Evolutionary conservation across 2,888 invertebrate genomes (phyloP).

Genomic region (Tiliacea citrago): DNA sequence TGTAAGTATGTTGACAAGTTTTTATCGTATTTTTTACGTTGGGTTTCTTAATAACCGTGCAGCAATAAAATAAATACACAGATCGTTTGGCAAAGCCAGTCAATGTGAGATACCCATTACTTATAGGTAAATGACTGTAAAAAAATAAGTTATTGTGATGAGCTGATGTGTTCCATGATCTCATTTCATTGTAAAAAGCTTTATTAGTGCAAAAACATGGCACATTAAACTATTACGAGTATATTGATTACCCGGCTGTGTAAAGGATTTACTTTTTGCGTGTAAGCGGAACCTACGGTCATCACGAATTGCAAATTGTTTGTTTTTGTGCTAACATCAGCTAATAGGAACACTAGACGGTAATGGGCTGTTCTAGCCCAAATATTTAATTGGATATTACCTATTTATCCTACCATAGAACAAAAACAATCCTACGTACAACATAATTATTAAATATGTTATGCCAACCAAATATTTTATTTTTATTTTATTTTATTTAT

Average conservation of each 20-base stretch:
- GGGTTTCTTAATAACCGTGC: neutral
- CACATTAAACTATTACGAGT: conserved; percentile 60
- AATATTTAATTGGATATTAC: conserved; percentile 35
- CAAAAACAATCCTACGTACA: neutral
- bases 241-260: conserved; percentile 76
- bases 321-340: conserved; percentile 51
- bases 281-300: conserved; percentile 68
- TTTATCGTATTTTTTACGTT: conserved; percentile 3
- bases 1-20: neutral
- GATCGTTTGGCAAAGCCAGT: conserved; percentile 24
- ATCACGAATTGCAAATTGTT: conserved; percentile 59
- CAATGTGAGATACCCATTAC: conserved; percentile 59
- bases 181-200: conserved; percentile 81
- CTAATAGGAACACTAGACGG: conserved; percentile 48
- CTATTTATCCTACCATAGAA: too few species aligned
- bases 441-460: conserved; percentile 4
- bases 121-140: conserved; percentile 50
- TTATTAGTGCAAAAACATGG: conserved; percentile 81
- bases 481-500: neutral
- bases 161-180: conserved; percentile 76
- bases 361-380: conserved; percentile 49
- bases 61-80: neutral
- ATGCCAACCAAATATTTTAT: too few species aligned
- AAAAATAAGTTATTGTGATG: conserved; percentile 68
- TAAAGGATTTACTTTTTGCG: conserved; percentile 83